These are phyloP conservation scores for Gambusia yucatana DNA, from an alignment of 2,797 vertebrate species.

Conservation along the genomic window DNA sequence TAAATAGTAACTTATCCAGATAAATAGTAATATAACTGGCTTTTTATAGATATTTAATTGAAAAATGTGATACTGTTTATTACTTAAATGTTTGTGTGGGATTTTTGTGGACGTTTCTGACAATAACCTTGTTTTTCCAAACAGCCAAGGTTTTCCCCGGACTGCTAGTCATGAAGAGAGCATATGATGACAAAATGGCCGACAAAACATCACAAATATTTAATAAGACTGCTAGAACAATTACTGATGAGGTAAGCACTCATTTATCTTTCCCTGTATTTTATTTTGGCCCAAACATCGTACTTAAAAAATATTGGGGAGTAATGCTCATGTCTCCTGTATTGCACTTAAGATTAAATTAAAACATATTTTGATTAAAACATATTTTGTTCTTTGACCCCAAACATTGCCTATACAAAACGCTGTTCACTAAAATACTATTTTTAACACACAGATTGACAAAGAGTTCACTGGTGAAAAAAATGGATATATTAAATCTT, in stretches of 20 bases:
- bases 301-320: no score
- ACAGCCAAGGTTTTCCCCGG: constrained; percentile 69
- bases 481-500: accelerated
- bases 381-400: background rate
- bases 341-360: no score
- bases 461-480: accelerated
- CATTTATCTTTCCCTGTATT: background rate
- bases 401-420: background rate
- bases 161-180: accelerated
- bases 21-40: background rate
- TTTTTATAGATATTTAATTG: background rate
- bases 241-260: constrained; percentile 26
- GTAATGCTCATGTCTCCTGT: background rate
- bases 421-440: background rate
- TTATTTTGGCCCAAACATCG: background rate
- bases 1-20: background rate
- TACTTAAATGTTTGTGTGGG: background rate
- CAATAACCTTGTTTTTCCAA: background rate
- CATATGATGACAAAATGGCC: accelerated
- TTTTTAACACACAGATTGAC: background rate
- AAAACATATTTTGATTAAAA: background rate
- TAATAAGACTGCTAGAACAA: accelerated
- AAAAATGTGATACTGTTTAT: background rate
- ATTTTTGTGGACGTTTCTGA: background rate
- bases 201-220: background rate